Conservation (phyloP, 2,113 vertebrate genomes). For the Symphodus melops region DNA sequence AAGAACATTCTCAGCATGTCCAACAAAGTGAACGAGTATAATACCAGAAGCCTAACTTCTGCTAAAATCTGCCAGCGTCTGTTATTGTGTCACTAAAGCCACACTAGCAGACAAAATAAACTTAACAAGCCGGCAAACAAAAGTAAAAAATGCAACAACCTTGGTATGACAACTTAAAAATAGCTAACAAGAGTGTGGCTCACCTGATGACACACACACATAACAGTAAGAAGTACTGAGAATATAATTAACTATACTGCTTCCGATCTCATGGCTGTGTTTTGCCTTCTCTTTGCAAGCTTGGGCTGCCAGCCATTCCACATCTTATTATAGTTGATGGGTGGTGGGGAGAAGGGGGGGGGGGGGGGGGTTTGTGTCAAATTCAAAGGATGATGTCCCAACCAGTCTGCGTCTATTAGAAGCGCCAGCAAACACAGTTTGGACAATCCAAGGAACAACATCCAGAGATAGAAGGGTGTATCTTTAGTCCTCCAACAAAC, state of each 20-base stretch:
- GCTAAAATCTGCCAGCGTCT: neutral
- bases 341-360: constrained; percentile 42
- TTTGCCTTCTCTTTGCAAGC: constrained; percentile 66
- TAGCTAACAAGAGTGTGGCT: constrained; percentile 14
- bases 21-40: neutral
- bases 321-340: constrained; percentile 83
- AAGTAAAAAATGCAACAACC: neutral
- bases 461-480: constrained; percentile 72
- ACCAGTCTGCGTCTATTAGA: constrained; percentile 82
- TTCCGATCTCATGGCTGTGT: constrained; percentile 58
- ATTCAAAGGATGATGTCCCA: constrained; percentile 83
- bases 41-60: neutral
- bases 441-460: constrained; percentile 77
- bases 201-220: constrained; percentile 10
- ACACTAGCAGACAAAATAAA: constrained; percentile 17
- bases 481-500: constrained; percentile 78
- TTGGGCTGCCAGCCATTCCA: constrained; percentile 78
- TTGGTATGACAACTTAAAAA: constrained; percentile 11
- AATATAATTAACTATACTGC: constrained; percentile 23
- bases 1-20: neutral
- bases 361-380: constrained; percentile 61
- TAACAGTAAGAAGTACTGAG: neutral
- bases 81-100: neutral
- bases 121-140: constrained; percentile 15
- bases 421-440: constrained; percentile 74